Evolutionary conservation across 2,888 invertebrate genomes (phyloP), one percentile per base, ranked within the genome.

Genomic region (Drosophila austrosaltans): DNA sequence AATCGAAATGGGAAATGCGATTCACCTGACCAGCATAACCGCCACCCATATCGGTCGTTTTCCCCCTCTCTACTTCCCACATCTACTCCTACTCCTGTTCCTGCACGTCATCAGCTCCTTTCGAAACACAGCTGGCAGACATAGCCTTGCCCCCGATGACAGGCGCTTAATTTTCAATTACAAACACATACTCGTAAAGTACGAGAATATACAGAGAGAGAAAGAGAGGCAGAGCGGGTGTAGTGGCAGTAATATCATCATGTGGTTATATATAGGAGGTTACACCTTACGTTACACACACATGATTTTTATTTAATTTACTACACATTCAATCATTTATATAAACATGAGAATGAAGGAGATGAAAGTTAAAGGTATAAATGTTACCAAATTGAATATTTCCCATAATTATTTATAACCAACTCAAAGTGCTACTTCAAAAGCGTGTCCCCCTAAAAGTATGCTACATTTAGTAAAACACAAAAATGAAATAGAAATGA

Each of bases 91-190:
- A 57, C 16, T 10, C 69, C 28, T 32, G 53, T 20, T 25, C 25
- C 39, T 60, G 39, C 22, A 44, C 39, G 25, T 63, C 57, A 40
- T 40, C 32, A 36, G 65, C 61, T 16, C 30, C 71, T 66, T 56
- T 25, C 60, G 48, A 7, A 25, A 16, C 48, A 48, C 48, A 25
- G 48, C 25, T 48, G 48, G 48, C 48, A 48, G 25, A 16, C 48
- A 16, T 48, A 22, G 56, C 65, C 56, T 54, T 75, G 62, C 60
- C 65, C 62, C 71, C 64, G 81, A 78, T 76, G 85, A 82, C 81
- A 82, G 79, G 70, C 75, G 86, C 84, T 84, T 86, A 81, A 86
- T 85, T 86, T 86, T 85, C 84, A 86, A 85, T 85, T 85, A 85
- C 84, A 69, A 76, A 66, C 78, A 72, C 81, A 84, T 75, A 66